phyloP scores from a whole-genome alignment of 2,888 invertebrate species.

The Drosophila helvetica region DNA sequence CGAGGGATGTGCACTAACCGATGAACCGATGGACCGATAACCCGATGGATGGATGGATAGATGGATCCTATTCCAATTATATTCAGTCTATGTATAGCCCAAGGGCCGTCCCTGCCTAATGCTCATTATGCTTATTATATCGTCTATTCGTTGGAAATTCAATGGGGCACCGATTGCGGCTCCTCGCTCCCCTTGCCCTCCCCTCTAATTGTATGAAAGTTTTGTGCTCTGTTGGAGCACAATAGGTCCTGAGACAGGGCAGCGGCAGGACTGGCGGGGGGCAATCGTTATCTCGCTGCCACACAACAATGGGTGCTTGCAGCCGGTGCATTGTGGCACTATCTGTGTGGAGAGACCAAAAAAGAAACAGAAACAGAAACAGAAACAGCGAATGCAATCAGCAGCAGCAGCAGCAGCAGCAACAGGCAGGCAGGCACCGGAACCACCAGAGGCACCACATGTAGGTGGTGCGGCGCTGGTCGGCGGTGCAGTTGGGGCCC shows the following conservation, averaged over 20 bases:
- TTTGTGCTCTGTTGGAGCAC: background rate
- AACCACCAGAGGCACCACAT: background rate
- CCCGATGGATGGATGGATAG: too few relatives aligned
- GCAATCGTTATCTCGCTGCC: slow-evolving; percentile 24
- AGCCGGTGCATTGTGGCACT: slow-evolving; percentile 43
- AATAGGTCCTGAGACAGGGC: background rate
- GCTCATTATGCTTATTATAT: slow-evolving; percentile 15
- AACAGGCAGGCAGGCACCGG: background rate
- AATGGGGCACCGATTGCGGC: slow-evolving; percentile 1
- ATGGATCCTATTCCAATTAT: background rate
- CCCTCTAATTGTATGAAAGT: slow-evolving; percentile 22
- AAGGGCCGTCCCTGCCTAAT: background rate
- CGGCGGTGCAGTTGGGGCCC: background rate
- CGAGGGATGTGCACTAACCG: slow-evolving; percentile 9
- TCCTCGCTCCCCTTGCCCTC: too few relatives aligned
- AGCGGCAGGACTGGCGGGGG: background rate
- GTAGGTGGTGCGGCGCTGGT: background rate
- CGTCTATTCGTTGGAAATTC: background rate
- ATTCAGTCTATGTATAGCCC: background rate
- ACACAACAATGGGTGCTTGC: slow-evolving; percentile 42
- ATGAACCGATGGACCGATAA: background rate
- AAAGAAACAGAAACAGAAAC: slow-evolving; percentile 29
- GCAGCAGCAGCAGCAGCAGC: slow-evolving; percentile 24
- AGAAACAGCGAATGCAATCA: slow-evolving; percentile 58
- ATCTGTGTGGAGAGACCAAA: slow-evolving; percentile 53